phyloP scores from a whole-genome alignment of 2,113 vertebrate species.

The Neodon shergylaensis region DNA sequence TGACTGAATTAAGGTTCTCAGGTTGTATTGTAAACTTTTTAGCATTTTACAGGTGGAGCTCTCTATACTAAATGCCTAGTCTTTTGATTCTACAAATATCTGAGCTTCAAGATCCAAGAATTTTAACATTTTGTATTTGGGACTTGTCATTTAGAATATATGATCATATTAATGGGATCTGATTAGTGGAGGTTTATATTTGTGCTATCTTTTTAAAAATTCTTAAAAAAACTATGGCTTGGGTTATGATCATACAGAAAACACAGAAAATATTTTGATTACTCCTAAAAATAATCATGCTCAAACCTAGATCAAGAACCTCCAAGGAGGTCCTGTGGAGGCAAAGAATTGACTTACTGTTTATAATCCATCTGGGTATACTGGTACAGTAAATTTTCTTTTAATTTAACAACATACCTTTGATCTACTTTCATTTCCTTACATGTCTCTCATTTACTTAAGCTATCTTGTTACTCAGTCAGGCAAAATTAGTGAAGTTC shows the following conservation, averaged over 20 bases:
- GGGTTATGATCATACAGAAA: slow-evolving; percentile 47
- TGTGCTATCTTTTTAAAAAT: slow-evolving; percentile 37
- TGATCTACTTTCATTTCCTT: slow-evolving; percentile 54
- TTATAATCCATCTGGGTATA: slow-evolving; percentile 48
- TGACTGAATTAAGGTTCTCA: background rate
- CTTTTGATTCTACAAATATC: background rate
- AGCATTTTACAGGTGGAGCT: background rate
- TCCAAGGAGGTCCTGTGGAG: background rate
- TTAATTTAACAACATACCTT: background rate
- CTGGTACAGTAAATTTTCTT: slow-evolving; percentile 43
- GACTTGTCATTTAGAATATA: slow-evolving; percentile 26
- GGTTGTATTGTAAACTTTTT: background rate
- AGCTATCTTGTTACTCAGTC: background rate
- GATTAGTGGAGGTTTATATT: slow-evolving; percentile 36
- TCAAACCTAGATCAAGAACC: background rate
- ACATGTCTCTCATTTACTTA: slow-evolving; percentile 51
- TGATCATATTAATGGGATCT: background rate
- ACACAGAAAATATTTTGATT: slow-evolving; percentile 24
- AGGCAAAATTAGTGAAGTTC: slow-evolving; percentile 50
- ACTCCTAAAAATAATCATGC: slow-evolving; percentile 24
- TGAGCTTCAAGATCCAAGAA: slow-evolving; percentile 7
- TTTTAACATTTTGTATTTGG: slow-evolving; percentile 26
- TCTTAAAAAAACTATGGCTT: slow-evolving; percentile 1
- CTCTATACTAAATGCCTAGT: background rate
- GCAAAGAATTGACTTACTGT: slow-evolving; percentile 59